These are phyloP conservation scores for Graphium colonna DNA, from an alignment of 2,888 invertebrate genomes.

Conservation along the genomic window DNA sequence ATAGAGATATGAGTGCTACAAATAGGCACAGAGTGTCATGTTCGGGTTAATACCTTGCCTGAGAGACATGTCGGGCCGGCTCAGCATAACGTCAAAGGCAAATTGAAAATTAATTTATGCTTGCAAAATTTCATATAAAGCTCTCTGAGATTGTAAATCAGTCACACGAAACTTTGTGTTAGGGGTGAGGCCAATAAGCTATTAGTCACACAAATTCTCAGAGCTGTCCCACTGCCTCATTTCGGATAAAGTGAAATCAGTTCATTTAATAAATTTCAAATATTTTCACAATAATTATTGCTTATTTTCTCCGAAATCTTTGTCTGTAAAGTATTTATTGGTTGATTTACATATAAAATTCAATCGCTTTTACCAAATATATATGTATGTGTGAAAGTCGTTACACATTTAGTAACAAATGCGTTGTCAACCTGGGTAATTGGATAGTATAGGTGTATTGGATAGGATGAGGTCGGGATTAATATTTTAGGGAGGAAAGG, in stretches of 20 bases:
- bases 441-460: too few relatives aligned
- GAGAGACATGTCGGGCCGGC: constrained; percentile 67
- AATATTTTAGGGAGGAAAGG: too few relatives aligned
- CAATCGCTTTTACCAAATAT: too few relatives aligned
- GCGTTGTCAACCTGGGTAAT: too few relatives aligned
- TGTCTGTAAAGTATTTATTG: too few relatives aligned
- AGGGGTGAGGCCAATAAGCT: constrained; percentile 19
- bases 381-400: too few relatives aligned
- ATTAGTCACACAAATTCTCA: constrained; percentile 13
- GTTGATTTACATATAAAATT: too few relatives aligned
- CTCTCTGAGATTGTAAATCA: constrained; percentile 56
- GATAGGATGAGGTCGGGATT: too few relatives aligned
- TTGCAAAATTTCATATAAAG: constrained; percentile 61
- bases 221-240: not conserved
- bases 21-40: constrained; percentile 60
- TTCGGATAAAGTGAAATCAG: too few relatives aligned
- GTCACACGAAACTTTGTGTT: constrained; percentile 39
- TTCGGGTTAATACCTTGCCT: constrained; percentile 66
- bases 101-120: constrained; percentile 80
- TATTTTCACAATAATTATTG: too few relatives aligned
- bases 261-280: not conserved
- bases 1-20: constrained; percentile 42
- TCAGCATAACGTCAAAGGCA: constrained; percentile 78
- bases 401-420: too few relatives aligned
- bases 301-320: too few relatives aligned